Base-by-base conservation (phyloP, 2,888 invertebrate genomes). In the Lochmaea capreae region DNA sequence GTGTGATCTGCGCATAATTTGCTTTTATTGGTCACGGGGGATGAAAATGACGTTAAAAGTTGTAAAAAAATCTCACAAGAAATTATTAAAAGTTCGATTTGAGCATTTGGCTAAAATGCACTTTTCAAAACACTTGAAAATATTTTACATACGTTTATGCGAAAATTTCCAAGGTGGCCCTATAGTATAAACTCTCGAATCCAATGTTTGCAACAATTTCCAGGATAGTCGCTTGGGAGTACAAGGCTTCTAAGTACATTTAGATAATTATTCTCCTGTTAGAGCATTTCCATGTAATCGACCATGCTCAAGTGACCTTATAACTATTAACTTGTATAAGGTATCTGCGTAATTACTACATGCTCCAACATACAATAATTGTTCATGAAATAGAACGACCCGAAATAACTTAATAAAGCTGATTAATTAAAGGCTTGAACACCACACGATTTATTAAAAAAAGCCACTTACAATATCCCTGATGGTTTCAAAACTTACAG, bases 241-340 rank as follows among this genome's bases (percentile, higher is more conserved):
- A 67, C 49, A 61, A 14, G 42, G 57, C 67, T 67, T 67, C 43
- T 58, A 46, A 66, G 67, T 72, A 62, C 69, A 67, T 66, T 66
- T 33, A 52, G 59, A 69, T 70, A 74, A 76, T 76, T 74, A 76
- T 69, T 74, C 68, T 74, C 73, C 22, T 62, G 67, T 61, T 67
- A 71, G 67, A 70, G 69, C 58, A 72, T 76, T 76, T 72, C 66
- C 67, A 72, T 68, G 71, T 71, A 72, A 77, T 76, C 68, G 72
- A 74, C 74, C 71, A 68, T 71, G 49, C 70, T 67, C 66, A 18
- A 71, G 67, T 74, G 74, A 67, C 67, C 67, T 67, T 18, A 52
- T 62, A 67, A 66, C 67, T 43, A 54, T 33, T 43, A 63, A 62
- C 57, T 57, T 14, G 49, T 67, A 49, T 67, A 18, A 72, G 67